A percentile compares a stretch with the other conserved stretches of the same genome.
Conservation (phyloP, 2,888 invertebrate species). For the Nematopogon swammerdamellus region DNA sequence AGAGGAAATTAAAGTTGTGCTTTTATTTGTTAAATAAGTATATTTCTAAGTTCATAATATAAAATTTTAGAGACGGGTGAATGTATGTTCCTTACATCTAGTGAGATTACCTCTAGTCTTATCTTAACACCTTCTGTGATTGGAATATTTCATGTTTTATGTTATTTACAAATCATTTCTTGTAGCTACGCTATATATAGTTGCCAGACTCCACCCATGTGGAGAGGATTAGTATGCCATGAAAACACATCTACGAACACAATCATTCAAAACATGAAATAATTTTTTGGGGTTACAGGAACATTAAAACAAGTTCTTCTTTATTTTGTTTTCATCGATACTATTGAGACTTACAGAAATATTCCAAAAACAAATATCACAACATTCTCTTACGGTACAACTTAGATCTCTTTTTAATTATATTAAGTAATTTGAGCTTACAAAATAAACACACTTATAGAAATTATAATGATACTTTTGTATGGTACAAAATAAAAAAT, state of each 20-base stretch:
- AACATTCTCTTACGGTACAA: constrained; percentile 48
- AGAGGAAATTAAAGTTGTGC: background rate
- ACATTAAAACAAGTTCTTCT: too few relatives aligned
- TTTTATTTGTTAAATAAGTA: constrained; percentile 48
- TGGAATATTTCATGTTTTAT: constrained; percentile 37
- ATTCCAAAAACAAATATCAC: constrained; percentile 59
- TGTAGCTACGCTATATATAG: too few relatives aligned
- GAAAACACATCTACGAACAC: too few relatives aligned
- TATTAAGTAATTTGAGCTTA: constrained; percentile 3
- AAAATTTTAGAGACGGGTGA: constrained; percentile 57
- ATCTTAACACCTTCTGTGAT: constrained; percentile 49
- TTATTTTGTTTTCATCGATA: too few relatives aligned
- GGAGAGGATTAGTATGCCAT: too few relatives aligned
- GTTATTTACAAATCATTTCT: background rate
- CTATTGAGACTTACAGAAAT: too few relatives aligned
- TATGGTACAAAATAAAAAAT: constrained; percentile 1
- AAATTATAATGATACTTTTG: background rate
- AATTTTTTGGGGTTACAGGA: too few relatives aligned
- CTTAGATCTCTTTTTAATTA: constrained; percentile 35
- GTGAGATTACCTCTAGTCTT: constrained; percentile 37
- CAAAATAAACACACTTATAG: constrained; percentile 21
- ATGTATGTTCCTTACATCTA: constrained; percentile 47
- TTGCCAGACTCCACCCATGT: too few relatives aligned
- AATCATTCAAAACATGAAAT: too few relatives aligned
- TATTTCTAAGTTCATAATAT: constrained; percentile 56